Evolutionary conservation across 2,888 invertebrate species (phyloP), one percentile per base, ranked within the genome.

Genomic region (Lithophane ornitopus): DNA sequence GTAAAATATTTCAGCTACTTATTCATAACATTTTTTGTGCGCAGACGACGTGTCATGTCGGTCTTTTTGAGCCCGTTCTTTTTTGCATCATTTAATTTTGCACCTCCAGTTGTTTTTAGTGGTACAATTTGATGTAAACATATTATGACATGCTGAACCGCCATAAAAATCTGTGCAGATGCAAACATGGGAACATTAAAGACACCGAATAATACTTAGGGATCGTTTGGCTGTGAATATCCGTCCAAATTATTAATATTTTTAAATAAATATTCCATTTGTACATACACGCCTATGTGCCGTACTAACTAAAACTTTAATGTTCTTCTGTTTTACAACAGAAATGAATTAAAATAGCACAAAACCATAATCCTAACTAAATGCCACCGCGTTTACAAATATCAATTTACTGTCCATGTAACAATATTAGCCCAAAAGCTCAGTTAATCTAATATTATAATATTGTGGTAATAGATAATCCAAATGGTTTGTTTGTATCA

Each of bases 401-500:
- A 70, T 62, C 46, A 62, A 52, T 59, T 44, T 34, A 54, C 16
- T 26, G 39, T 41, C 22, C 61, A 52, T 22, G 34, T 12, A 46
- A 59, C 58, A 39, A 44, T 1, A 28, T 65, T 65, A 61, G n/a
- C 44, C 46, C 22, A n/a, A 68, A 70, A 61, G 26, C 74, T 70
- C 54, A 65, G 22, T 52, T 61, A 65, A 84, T 74, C 59, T 70
- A 66, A 70, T 77, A 82, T 69, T 77, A 68, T 41, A 61, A 69
- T 76, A 70, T 41, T 70, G 41, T 22, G 39, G 49, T 69, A 39
- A 19, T 56, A 61, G 22, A 49, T 78, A 68, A 74, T 65, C 59
- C 52, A 56, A 79, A 66, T 79, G n/a, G 56, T 79, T 84, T 41
- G n/a, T 46, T 78, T n/a, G 56, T 62, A 54, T 70, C 41, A 41